Conservation (phyloP, 2,888 invertebrate species). For the Eueremaeus valkanovi region DNA sequence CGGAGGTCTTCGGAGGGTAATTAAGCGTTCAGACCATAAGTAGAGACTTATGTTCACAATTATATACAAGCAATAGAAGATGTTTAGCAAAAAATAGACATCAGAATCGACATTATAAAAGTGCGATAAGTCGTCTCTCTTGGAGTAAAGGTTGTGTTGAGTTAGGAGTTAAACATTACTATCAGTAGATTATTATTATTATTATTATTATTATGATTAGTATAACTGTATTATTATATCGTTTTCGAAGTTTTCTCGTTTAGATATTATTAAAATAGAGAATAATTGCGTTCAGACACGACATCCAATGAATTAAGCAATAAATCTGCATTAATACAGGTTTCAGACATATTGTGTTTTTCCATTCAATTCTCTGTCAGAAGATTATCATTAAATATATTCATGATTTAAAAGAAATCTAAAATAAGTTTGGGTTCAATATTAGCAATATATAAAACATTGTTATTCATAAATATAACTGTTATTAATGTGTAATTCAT, state of each 20-base stretch:
- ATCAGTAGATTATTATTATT: neutral
- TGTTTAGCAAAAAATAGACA: neutral
- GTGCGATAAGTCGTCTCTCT: neutral
- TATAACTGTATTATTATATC: too few species aligned
- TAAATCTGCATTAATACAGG: neutral
- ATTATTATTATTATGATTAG: neutral
- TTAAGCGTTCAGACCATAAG: neutral
- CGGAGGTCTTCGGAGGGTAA: neutral
- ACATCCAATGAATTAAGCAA: neutral
- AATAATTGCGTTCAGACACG: neutral
- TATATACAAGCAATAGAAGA: neutral
- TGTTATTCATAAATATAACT: too few species aligned
- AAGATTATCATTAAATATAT: too few species aligned
- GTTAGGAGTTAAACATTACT: neutral
- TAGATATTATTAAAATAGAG: neutral
- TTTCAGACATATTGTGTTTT: too few species aligned
- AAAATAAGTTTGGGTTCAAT: too few species aligned
- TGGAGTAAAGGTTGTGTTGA: neutral
- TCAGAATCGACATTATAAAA: neutral
- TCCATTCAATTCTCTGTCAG: too few species aligned
- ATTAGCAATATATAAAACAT: too few species aligned
- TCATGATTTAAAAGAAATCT: too few species aligned
- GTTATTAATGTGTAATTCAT: too few species aligned
- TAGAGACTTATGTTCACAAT: neutral
- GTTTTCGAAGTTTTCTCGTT: too few species aligned